Conservation (phyloP, 2,113 vertebrate species). For the Cavia porcellus region DNA sequence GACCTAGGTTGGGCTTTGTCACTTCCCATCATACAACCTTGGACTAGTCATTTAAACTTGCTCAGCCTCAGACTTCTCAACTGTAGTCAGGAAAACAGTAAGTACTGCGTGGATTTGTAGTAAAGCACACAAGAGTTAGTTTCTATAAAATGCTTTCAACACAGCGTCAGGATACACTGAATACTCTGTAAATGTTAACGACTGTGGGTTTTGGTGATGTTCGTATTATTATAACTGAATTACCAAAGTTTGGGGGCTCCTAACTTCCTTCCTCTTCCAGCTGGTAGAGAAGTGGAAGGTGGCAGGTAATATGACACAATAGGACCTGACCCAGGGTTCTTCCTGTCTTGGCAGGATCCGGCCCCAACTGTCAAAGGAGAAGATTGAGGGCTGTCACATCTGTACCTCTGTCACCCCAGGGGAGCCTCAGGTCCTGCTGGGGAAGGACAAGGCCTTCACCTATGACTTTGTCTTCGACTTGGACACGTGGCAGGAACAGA, state of each 20-base stretch:
- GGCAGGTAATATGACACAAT: neutral
- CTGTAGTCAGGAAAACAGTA: neutral
- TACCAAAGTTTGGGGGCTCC: neutral
- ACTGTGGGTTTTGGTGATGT: neutral
- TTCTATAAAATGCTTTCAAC: neutral
- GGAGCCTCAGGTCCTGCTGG: conserved; percentile 97
- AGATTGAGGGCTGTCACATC: conserved; percentile 98
- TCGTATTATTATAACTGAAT: fast-evolving
- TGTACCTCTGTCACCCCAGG: conserved; percentile 96
- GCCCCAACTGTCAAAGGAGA: conserved; percentile 98
- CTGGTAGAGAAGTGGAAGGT: neutral
- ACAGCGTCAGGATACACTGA: fast-evolving
- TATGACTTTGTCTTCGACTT: conserved; percentile 98
- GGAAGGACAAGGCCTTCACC: conserved; percentile 99
- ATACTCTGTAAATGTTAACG: neutral
- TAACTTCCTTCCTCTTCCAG: neutral
- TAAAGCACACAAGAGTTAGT: neutral
- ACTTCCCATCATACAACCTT: fast-evolving
- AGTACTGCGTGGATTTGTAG: neutral
- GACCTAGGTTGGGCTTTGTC: neutral
- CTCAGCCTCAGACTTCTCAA: neutral
- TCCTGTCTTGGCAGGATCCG: conserved; percentile 91
- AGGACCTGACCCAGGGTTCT: neutral
- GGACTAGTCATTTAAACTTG: neutral
- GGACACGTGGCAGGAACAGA: conserved; percentile 93